phyloP scores from a whole-genome alignment of 2,797 vertebrate species.

The Chelidonichthys spinosus region DNA sequence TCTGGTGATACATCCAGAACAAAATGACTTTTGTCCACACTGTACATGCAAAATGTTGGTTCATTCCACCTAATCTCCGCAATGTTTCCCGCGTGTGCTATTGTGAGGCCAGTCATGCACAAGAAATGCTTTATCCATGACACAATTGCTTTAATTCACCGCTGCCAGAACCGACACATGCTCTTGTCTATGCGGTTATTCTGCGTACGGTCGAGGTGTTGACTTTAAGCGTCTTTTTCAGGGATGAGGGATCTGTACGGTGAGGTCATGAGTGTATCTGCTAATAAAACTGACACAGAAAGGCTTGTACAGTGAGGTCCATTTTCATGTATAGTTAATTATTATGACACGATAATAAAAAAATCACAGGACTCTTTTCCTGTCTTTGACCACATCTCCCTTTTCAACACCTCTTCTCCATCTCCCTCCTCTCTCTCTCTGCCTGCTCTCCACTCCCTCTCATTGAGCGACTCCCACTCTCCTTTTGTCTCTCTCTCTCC shows the following conservation, averaged over 20 bases:
- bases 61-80: slow-evolving; percentile 37
- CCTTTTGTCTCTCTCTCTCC: slow-evolving; percentile 16
- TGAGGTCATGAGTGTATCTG: slow-evolving; percentile 31
- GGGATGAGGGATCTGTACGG: slow-evolving; percentile 15
- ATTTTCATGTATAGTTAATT: slow-evolving; percentile 3
- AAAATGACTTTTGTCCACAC: slow-evolving; percentile 11
- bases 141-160: slow-evolving; percentile 53
- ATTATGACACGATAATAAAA: background rate
- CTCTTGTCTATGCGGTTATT: slow-evolving; percentile 20
- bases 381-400: slow-evolving; percentile 22
- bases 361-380: slow-evolving; percentile 10
- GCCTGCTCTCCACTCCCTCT: background rate
- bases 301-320: background rate
- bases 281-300: background rate
- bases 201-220: slow-evolving; percentile 33
- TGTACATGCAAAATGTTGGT: background rate
- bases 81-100: slow-evolving; percentile 34
- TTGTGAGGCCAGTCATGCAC: slow-evolving; percentile 35
- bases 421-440: background rate
- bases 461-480: slow-evolving; percentile 48
- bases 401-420: slow-evolving; percentile 29
- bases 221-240: slow-evolving; percentile 16
- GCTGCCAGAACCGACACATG: slow-evolving; percentile 54
- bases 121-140: slow-evolving; percentile 52
- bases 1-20: slow-evolving; percentile 15